Evolutionary conservation across 2,888 invertebrate genomes (phyloP), one percentile per base, ranked within the genome.

Genomic region (Augiades crinisus): DNA sequence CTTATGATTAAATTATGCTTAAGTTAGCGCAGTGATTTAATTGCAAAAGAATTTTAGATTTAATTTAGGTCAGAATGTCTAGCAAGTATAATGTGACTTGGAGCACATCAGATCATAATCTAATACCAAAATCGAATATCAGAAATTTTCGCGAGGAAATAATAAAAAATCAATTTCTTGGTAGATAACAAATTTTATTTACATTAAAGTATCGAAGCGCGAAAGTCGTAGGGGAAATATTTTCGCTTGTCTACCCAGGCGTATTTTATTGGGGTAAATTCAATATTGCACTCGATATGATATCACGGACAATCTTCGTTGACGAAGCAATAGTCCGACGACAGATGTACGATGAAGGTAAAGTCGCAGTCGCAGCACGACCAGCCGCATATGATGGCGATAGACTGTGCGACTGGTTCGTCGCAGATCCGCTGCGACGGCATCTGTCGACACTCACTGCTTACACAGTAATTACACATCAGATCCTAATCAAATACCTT

Each of bases 301-400:
- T 6, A 47, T 73, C 53, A 72, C 2, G 86, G 85, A 56, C 85
- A 87, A 63, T 86, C 87, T 69, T 86, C 86, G 37, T 72, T 80
- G 3, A 68, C 58, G 62, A 87, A 87, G 66, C 87, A 87, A 58
- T 82, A 86, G 0, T 86, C 85, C 0, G 87, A 87, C 1, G 70
- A 45, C 2, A 73, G 62, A 46, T 87, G 87, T 3, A 86, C 58
- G 0, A 87, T 87, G 46, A 84, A 75, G 0, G 88, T 86, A 36
- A 84, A 84, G 59, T 87, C 84, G 68, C 88, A 87, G 59, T 87
- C 88, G 60, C 87, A 88, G 0, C 88, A 70, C 47, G 81, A 76
- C 85, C 83, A 86, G 56, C 73, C 72, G 68, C 88, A 86, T 8
- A 86, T 80, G 2, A 80, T 51, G 1, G 86, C 88, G 75, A 87